Conservation (phyloP, 2,888 invertebrate species). For the Tetragonula carbonaria region DNA sequence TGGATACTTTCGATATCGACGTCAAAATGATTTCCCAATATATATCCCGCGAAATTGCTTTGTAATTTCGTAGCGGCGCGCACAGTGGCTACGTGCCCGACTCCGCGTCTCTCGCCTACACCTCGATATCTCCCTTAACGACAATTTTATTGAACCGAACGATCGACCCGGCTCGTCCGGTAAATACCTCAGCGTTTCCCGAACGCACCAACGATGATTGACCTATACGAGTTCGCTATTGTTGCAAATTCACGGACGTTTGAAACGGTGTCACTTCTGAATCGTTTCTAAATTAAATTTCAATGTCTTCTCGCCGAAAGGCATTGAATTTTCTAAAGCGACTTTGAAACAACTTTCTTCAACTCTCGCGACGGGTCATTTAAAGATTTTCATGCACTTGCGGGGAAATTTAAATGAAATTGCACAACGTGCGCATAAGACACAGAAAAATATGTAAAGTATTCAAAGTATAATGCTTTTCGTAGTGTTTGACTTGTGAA, state of each 20-base stretch:
- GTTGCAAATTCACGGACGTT: no score
- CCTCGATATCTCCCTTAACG: constrained; percentile 23
- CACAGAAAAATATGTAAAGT: no score
- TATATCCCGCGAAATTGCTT: constrained; percentile 44
- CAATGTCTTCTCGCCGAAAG: background rate
- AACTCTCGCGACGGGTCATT: no score
- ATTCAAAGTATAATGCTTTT: no score
- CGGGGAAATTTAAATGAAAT: no score
- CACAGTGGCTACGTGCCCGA: background rate
- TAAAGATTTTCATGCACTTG: no score
- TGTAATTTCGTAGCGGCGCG: constrained; percentile 32
- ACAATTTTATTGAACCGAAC: constrained; percentile 31
- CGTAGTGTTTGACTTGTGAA: no score
- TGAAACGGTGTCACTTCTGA: no score
- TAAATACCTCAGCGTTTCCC: background rate
- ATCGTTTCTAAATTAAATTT: background rate
- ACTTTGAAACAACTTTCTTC: no score
- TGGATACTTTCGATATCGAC: constrained; percentile 38
- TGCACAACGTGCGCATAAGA: no score
- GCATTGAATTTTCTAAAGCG: background rate
- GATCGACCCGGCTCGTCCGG: background rate
- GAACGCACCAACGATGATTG: background rate
- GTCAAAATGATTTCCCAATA: constrained; percentile 40
- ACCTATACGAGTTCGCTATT: background rate
- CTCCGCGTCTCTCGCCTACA: background rate